Evolutionary conservation across 2,888 invertebrate species (phyloP).

Genomic region (Andrena bucephala): DNA sequence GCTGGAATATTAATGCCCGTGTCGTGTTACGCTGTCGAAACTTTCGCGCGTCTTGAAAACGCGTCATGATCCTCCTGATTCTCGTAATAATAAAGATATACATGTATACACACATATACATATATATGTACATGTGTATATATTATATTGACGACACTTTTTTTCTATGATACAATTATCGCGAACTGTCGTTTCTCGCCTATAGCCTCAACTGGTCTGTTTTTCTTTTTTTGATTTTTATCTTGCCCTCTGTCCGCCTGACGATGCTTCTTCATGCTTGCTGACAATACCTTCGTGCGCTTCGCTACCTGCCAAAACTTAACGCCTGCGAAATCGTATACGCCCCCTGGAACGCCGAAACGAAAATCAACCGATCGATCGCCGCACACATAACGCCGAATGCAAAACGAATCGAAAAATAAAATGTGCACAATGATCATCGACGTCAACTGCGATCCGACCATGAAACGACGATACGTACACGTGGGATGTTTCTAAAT

Average conservation of each 20-base stretch:
- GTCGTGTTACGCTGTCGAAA: conserved; percentile 57
- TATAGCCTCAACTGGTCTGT: conserved; percentile 83
- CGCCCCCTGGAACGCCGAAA: conserved; percentile 43
- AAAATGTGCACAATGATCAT: conserved; percentile 2
- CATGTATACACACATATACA: neutral
- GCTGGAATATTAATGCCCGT: conserved; percentile 40
- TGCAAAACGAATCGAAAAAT: conserved; percentile 28
- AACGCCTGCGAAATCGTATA: conserved; percentile 79
- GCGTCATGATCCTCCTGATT: neutral
- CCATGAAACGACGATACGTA: conserved; percentile 24
- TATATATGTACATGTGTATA: conserved; percentile 8
- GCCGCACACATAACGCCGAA: conserved; percentile 71
- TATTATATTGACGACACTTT: conserved; percentile 13
- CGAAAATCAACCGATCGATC: conserved; percentile 69
- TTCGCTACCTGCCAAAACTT: conserved; percentile 85
- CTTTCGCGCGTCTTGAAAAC: conserved; percentile 28
- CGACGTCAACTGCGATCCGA: conserved; percentile 7
- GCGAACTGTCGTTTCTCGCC: conserved; percentile 75
- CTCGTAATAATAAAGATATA: neutral
- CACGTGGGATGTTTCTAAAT: conserved; percentile 4
- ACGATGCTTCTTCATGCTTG: conserved; percentile 85
- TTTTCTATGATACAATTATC: conserved; percentile 52
- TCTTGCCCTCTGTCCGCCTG: conserved; percentile 85
- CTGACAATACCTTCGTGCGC: conserved; percentile 83
- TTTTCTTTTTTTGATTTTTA: conserved; percentile 85